Evolutionary conservation across 2,888 invertebrate species (phyloP), one percentile per base, ranked within the genome.

Genomic region (Agriopis aurantiaria): DNA sequence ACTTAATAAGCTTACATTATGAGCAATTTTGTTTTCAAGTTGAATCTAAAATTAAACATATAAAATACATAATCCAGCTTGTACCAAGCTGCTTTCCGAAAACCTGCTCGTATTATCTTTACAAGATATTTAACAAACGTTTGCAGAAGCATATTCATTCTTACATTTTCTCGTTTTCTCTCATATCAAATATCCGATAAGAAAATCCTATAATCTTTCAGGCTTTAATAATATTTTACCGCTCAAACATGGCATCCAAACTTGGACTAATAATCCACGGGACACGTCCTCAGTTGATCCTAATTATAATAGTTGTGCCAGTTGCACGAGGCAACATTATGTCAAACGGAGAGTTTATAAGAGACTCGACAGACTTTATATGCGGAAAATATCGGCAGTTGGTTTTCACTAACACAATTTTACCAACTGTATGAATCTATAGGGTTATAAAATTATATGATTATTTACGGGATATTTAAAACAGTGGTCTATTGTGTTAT

Each of bases 161-260:
- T 48, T 49, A 49, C 49, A 14, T 52, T 41, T 61, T 61, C 61
- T 51, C 61, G 41, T 41, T 41, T 60, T 51, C 51, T 51, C 60
- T 60, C 43, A 12, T 61, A 61, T 52, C 41, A 52, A 61, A 61
- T 61, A 41, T 61, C 43, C 61, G 43, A 61, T 61, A 45, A 64
- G 46, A 64, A 64, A 56, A 64, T 48, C 64, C 46, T 55, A 56
- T 64, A 64, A 56, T 56, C 56, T 48, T 56, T 40, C 40, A 64
- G 63, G 56, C 48, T 56, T 40, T 56, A 40, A 56, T 48, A 64
- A 64, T 56, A 64, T 61, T 61, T 61, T 52, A 52, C 61, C 43
- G 51, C 61, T 41, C 51, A 23, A 17, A 52, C 41, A 41, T 52
- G 43, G 41, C 52, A 52, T 61, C 11, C 43, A 43, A 10, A 43